Evolutionary conservation across 2,113 vertebrate species (phyloP).

Genomic region (Poeciliopsis occidentalis): DNA sequence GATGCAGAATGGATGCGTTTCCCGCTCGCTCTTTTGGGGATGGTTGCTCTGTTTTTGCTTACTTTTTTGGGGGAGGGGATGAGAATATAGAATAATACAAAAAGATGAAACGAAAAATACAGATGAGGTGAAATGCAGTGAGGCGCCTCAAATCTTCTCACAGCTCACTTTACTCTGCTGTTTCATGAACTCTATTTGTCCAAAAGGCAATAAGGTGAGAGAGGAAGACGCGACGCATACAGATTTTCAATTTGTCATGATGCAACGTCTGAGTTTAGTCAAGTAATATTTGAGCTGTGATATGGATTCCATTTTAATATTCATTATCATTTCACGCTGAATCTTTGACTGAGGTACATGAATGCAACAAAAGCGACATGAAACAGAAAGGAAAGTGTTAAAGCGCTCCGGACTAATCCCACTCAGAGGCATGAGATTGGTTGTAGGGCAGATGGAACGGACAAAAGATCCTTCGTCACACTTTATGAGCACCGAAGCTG

Average conservation of each 20-base stretch:
- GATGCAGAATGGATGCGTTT: constrained; percentile 34
- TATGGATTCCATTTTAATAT: neutral
- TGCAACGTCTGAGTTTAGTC: constrained; percentile 27
- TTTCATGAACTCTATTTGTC: neutral
- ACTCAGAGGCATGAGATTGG: constrained; percentile 69
- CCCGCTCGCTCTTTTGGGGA: neutral
- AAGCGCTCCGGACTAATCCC: constrained; percentile 7
- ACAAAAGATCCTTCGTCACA: constrained; percentile 55
- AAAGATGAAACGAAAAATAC: no score
- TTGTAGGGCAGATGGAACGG: constrained; percentile 61
- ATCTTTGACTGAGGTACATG: neutral
- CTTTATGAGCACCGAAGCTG: neutral
- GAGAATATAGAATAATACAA: no score
- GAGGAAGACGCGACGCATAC: neutral
- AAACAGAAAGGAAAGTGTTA: neutral
- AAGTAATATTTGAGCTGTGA: constrained; percentile 22
- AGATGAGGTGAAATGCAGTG: no score
- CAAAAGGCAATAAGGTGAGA: neutral
- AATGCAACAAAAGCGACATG: constrained; percentile 11
- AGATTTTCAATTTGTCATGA: constrained; percentile 20
- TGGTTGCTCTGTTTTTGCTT: no score
- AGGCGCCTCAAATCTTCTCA: no score
- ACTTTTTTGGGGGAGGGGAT: no score
- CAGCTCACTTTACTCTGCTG: no score
- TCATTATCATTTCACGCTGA: neutral